phyloP scores from a whole-genome alignment of 2,888 invertebrate species.

The Aleiodes alternator region DNA sequence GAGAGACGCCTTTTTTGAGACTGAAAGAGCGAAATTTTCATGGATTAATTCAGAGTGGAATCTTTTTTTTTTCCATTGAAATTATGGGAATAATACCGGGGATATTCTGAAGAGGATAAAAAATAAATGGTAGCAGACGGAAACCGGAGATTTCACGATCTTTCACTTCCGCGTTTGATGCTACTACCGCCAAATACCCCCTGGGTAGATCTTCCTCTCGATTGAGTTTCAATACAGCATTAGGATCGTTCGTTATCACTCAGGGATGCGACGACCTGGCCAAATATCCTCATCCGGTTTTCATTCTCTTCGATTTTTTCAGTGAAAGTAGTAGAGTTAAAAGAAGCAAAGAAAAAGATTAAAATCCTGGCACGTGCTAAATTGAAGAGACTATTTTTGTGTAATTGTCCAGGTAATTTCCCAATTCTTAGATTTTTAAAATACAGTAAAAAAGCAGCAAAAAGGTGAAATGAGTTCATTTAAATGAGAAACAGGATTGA shows the following conservation, averaged over 20 bases:
- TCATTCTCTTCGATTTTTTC: conserved; percentile 9
- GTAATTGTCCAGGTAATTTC: background rate
- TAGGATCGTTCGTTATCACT: conserved; percentile 49
- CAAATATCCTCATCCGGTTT: conserved; percentile 37
- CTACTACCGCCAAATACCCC: conserved; percentile 41
- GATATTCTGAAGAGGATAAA: background rate
- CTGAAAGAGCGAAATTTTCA: no score
- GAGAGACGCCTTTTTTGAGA: no score
- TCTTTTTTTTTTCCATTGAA: no score
- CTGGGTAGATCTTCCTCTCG: conserved; percentile 45
- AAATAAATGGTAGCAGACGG: conserved; percentile 6
- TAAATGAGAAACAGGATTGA: no score
- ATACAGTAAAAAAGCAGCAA: background rate
- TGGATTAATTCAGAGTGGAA: no score
- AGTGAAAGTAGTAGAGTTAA: background rate
- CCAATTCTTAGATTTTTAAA: background rate
- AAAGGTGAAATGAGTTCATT: no score
- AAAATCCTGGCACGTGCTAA: conserved; percentile 4
- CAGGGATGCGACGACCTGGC: conserved; percentile 22
- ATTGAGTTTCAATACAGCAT: conserved; percentile 53
- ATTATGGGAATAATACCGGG: background rate
- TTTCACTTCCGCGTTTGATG: conserved; percentile 55
- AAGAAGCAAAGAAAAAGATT: background rate
- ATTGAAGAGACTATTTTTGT: background rate
- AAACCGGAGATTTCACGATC: conserved; percentile 43